These are phyloP conservation scores for Heteromyza rotundicornis DNA, from an alignment of 2,888 invertebrate genomes.

Conservation along the genomic window DNA sequence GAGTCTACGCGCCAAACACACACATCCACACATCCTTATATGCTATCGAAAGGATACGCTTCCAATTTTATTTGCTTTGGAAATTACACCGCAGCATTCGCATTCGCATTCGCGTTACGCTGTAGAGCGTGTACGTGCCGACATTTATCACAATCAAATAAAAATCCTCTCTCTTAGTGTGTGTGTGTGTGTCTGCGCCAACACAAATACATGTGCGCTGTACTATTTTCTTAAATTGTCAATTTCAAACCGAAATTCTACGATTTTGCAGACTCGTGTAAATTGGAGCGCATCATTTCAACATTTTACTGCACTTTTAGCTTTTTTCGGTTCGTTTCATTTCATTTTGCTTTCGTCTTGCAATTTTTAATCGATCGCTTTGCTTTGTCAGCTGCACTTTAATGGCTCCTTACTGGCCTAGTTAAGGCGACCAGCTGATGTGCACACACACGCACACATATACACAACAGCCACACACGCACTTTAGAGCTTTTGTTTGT, in stretches of 20 bases:
- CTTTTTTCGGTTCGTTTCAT: too few species aligned
- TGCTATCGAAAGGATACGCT: not conserved
- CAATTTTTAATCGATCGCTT: not conserved
- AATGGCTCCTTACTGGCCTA: not conserved
- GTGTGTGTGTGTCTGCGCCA: not conserved
- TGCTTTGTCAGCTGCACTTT: slow-evolving; percentile 3
- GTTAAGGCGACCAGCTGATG: not conserved
- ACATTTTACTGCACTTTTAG: too few species aligned
- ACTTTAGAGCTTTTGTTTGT: too few species aligned
- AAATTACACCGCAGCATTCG: not conserved
- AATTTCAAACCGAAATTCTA: too few species aligned
- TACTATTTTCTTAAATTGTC: too few species aligned
- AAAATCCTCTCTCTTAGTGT: not conserved
- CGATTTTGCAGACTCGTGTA: too few species aligned
- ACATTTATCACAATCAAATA: slow-evolving; percentile 1
- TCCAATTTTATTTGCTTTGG: not conserved
- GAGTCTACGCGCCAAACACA: not conserved
- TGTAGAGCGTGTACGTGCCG: not conserved
- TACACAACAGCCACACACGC: slow-evolving; percentile 18
- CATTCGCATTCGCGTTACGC: not conserved
- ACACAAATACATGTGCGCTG: too few species aligned
- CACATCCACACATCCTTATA: not conserved
- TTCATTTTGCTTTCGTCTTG: not conserved
- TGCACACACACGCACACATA: slow-evolving; percentile 18
- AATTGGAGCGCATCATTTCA: too few species aligned